phyloP scores from a whole-genome alignment of 2,113 vertebrate genomes.

The Clarias batrachus region DNA sequence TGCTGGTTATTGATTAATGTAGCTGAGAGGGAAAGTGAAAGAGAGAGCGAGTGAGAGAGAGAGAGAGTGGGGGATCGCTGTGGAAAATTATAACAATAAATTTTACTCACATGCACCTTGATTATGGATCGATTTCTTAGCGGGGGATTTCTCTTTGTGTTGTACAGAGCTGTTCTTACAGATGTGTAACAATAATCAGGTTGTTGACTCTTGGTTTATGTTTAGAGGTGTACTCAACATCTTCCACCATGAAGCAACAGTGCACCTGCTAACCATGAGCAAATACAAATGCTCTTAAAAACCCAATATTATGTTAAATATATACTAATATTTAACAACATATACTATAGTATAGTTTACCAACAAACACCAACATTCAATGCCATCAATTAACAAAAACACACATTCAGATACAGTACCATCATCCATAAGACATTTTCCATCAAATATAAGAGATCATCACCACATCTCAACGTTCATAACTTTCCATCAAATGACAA shows the following conservation, averaged over 20 bases:
- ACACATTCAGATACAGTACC: not conserved
- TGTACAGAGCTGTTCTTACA: constrained; percentile 76
- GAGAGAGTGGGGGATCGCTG: constrained; percentile 91
- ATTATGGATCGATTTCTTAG: constrained; percentile 92
- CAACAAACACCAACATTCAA: not conserved
- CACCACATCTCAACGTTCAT: not conserved
- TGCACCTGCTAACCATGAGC: not conserved
- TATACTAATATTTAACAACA: not conserved
- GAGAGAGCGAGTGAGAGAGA: not conserved
- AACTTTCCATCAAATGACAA: not conserved
- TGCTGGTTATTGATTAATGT: not conserved
- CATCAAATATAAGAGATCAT: not conserved
- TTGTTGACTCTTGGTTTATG: not conserved
- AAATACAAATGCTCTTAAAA: not conserved
- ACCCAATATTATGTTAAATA: not conserved
- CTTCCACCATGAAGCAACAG: not conserved
- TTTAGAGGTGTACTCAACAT: not conserved
- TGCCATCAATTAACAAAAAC: not conserved
- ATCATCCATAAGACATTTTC: not conserved
- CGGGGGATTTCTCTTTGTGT: constrained; percentile 78
- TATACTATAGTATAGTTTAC: not conserved
- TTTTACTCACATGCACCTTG: constrained; percentile 92
- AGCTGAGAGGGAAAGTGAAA: not conserved
- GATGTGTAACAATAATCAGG: not conserved
- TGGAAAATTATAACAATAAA: constrained; percentile 93